These are phyloP conservation scores for Lasioglossum zephyrum DNA, from an alignment of 2,888 invertebrate species.

Conservation along the genomic window DNA sequence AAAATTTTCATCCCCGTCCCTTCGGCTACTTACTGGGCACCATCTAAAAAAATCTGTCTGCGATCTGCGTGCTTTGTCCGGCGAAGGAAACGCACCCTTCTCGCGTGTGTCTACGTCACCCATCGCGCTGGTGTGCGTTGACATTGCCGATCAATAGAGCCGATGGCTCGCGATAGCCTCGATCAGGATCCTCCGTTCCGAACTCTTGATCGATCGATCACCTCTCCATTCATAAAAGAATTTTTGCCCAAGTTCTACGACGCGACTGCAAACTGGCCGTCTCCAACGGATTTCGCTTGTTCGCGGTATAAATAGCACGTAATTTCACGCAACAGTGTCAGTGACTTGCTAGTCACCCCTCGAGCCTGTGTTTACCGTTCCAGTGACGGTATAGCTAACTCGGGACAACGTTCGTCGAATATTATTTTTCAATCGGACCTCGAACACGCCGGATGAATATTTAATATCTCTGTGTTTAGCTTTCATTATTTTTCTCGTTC, in stretches of 20 bases:
- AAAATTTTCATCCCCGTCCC: fast-evolving
- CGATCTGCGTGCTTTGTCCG: conserved; percentile 46
- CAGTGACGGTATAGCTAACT: not conserved
- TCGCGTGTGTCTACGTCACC: conserved; percentile 36
- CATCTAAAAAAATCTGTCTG: not conserved
- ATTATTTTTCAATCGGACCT: not conserved
- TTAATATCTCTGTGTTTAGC: not conserved
- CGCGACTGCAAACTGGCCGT: not conserved
- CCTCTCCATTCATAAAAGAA: not conserved
- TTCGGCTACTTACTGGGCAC: not conserved
- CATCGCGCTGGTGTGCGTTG: conserved; percentile 59
- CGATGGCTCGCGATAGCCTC: conserved; percentile 68
- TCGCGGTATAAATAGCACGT: conserved; percentile 1
- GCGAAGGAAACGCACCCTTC: conserved; percentile 50
- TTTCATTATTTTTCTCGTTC: not conserved
- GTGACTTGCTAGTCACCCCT: conserved; percentile 6
- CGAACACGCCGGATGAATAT: not conserved
- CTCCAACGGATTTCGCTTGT: not conserved
- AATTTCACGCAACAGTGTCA: conserved; percentile 11
- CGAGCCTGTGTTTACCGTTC: not conserved
- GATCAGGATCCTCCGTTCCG: conserved; percentile 23
- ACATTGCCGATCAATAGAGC: conserved; percentile 79
- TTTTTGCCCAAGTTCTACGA: not conserved
- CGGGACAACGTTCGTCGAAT: not conserved
- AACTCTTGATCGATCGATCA: conserved; percentile 8